Evolutionary conservation across 2,888 invertebrate species (phyloP).

Genomic region (Odontocolon sp.): DNA sequence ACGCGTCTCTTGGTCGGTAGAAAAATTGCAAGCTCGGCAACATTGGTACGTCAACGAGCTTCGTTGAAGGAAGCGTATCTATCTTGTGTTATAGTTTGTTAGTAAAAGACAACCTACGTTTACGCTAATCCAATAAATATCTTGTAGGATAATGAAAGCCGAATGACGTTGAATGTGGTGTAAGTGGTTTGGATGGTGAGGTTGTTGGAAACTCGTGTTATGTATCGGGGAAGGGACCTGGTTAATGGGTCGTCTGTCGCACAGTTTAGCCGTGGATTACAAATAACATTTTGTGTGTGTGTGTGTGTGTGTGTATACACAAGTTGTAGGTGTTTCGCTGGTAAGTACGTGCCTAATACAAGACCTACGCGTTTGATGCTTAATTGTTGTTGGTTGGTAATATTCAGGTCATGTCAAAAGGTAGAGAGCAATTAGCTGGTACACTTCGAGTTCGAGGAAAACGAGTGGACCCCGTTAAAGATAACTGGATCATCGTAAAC

Average conservation of each 20-base stretch:
- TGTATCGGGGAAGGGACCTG: background rate
- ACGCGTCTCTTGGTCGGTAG: no score
- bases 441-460: constrained; percentile 1
- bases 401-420: constrained; percentile 51
- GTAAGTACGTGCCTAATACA: constrained; percentile 38
- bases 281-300: constrained; percentile 12
- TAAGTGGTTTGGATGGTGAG: background rate
- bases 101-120: background rate
- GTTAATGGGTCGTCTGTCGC: constrained; percentile 21
- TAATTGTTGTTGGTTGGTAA: constrained; percentile 42
- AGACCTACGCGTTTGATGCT: constrained; percentile 30
- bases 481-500: no score
- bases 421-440: constrained; percentile 36
- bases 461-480: background rate
- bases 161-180: constrained; percentile 16
- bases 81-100: background rate
- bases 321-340: background rate
- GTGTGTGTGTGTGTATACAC: no score
- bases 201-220: background rate
- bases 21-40: no score
- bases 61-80: background rate
- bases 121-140: constrained; percentile 47
- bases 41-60: no score
- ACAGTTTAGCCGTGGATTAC: background rate
- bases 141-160: constrained; percentile 1